Evolutionary conservation across 1,140 invertebrate genomes (phyloP).

Genomic region (Drosophila paulistorum): DNA sequence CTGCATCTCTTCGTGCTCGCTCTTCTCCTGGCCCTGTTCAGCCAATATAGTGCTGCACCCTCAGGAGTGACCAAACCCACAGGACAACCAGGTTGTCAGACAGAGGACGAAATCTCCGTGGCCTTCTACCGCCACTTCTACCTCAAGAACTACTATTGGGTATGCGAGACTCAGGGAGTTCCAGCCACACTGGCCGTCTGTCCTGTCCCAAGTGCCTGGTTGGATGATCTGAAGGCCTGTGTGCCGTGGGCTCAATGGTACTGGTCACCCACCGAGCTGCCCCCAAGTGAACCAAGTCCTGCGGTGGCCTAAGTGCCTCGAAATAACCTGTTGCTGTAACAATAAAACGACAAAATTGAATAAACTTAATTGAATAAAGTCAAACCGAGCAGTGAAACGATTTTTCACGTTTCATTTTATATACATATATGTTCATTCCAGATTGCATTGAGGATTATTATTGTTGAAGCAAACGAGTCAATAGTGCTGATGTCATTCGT

Average conservation of each 20-base stretch:
- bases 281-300: conserved; percentile 57
- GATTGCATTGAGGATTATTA: too few species aligned
- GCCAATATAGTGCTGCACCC: conserved; percentile 10
- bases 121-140: conserved; percentile 51
- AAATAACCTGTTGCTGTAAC: not conserved
- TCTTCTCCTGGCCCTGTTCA: conserved; percentile 26
- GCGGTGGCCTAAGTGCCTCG: not conserved
- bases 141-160: conserved; percentile 61
- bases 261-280: conserved; percentile 55
- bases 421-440: too few species aligned
- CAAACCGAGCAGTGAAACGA: too few species aligned
- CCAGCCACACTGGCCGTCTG: conserved; percentile 45
- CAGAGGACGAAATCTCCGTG: conserved; percentile 50
- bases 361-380: too few species aligned
- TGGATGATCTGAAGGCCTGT: conserved; percentile 49
- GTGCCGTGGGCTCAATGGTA: conserved; percentile 56
- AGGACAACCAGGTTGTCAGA: conserved; percentile 70
- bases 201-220: conserved; percentile 16
- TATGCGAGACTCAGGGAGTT: conserved; percentile 38
- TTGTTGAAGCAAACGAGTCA: too few species aligned
- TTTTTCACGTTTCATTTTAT: too few species aligned
- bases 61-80: conserved; percentile 37
- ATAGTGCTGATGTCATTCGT: too few species aligned
- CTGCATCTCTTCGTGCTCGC: conserved; percentile 39
- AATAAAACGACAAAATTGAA: not conserved